A percentile compares a stretch with the other conserved stretches of the same genome.
phyloP scores from a whole-genome alignment of 1,140 invertebrate species.

The Temnothorax curvispinosus region DNA sequence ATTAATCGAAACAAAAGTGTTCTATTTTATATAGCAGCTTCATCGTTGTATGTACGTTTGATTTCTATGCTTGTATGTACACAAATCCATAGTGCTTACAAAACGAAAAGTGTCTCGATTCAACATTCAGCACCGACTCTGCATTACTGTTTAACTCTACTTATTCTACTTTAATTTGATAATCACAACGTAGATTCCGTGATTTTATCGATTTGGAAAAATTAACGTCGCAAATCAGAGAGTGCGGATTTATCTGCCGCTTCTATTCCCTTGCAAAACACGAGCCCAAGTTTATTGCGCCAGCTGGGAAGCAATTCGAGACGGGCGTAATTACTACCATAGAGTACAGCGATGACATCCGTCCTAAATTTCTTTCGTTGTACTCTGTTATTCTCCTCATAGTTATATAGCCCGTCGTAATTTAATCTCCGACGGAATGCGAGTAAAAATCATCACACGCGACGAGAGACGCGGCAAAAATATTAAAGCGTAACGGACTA shows the following conservation, averaged over 20 bases:
- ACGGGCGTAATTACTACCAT: slow-evolving; percentile 13
- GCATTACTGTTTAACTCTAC: not conserved
- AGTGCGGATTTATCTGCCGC: not conserved
- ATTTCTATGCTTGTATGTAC: not conserved
- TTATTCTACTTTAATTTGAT: not conserved
- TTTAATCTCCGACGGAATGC: not conserved
- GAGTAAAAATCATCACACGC: not conserved
- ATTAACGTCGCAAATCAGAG: slow-evolving; percentile 4
- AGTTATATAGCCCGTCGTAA: not conserved
- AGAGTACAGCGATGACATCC: not conserved
- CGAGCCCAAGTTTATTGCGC: slow-evolving; percentile 13
- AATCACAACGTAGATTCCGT: not conserved
- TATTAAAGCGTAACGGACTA: not conserved
- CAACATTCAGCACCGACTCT: not conserved
- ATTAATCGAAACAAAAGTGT: not conserved
- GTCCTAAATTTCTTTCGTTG: not conserved
- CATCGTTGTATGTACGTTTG: not conserved
- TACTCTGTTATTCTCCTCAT: not conserved
- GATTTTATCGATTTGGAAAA: slow-evolving; percentile 1
- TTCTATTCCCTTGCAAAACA: not conserved
- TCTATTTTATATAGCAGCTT: not conserved
- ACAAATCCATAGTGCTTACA: not conserved
- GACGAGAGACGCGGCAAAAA: not conserved
- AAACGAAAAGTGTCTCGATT: not conserved
- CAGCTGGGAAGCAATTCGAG: not conserved